These are phyloP conservation scores for Gastrophysa polygoni DNA, from an alignment of 2,888 invertebrate species.

Conservation along the genomic window DNA sequence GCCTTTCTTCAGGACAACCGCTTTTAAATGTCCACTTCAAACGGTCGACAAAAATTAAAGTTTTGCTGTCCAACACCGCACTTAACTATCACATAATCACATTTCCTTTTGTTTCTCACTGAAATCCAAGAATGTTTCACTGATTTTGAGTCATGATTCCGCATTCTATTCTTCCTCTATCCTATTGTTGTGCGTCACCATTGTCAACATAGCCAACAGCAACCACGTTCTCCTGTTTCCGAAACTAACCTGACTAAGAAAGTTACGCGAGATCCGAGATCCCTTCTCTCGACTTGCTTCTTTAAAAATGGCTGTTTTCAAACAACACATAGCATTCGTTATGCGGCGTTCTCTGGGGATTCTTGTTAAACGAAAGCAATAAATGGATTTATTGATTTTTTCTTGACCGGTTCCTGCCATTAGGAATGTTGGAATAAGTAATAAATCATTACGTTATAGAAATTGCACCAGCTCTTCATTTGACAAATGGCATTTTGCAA, in stretches of 20 bases:
- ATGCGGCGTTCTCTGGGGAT: background rate
- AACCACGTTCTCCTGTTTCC: constrained; percentile 31
- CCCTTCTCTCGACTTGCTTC: constrained; percentile 35
- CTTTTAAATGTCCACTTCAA: constrained; percentile 4
- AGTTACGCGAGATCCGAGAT: constrained; percentile 18
- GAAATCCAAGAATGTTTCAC: background rate
- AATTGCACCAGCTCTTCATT: background rate
- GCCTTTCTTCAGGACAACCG: background rate
- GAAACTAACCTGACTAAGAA: constrained; percentile 43
- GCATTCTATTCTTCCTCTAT: constrained; percentile 25
- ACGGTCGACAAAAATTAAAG: constrained; percentile 4
- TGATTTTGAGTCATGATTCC: constrained; percentile 26
- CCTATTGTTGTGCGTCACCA: constrained; percentile 27
- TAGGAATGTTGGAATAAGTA: too few species aligned
- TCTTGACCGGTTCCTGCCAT: background rate
- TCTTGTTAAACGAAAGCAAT: background rate
- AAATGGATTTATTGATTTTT: background rate
- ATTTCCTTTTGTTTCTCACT: background rate
- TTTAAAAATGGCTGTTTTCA: constrained; percentile 24
- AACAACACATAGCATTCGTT: constrained; percentile 13
- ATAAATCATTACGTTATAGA: background rate
- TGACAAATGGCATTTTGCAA: too few species aligned
- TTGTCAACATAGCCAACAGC: constrained; percentile 26
- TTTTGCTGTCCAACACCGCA: constrained; percentile 16
- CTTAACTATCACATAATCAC: constrained; percentile 2